Conservation (phyloP, 2,113 vertebrate genomes). For the Malaclemys terrapin region DNA sequence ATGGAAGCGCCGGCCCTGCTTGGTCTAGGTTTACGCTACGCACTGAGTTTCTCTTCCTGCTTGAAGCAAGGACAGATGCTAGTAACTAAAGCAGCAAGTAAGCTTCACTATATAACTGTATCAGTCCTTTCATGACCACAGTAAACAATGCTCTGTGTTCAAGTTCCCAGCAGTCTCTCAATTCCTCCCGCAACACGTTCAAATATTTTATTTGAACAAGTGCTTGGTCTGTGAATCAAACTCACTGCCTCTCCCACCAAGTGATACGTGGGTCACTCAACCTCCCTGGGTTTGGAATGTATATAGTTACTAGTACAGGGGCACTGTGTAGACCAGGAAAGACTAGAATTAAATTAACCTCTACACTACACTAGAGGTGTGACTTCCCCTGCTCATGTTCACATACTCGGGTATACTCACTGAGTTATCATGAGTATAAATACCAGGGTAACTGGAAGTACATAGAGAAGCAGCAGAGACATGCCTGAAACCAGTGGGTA, state of each 20-base stretch:
- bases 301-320: slow-evolving; percentile 30
- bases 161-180: not conserved
- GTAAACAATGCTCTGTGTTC: not conserved
- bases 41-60: not conserved
- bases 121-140: not conserved
- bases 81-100: not conserved
- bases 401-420: no score
- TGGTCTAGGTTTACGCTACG: fast-evolving
- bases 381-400: no score
- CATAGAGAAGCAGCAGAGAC: no score
- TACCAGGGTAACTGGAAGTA: no score
- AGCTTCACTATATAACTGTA: not conserved
- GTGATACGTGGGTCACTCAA: not conserved
- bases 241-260: not conserved
- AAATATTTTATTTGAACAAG: not conserved
- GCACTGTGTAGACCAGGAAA: not conserved
- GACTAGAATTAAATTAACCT: not conserved
- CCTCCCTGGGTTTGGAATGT: not conserved
- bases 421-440: no score
- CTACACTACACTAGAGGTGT: no score
- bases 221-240: not conserved
- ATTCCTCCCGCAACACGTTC: not conserved
- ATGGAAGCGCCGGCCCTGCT: not conserved
- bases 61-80: not conserved
- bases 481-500: no score